phyloP scores from a whole-genome alignment of 2,888 invertebrate genomes.

The Agrochola lota region DNA sequence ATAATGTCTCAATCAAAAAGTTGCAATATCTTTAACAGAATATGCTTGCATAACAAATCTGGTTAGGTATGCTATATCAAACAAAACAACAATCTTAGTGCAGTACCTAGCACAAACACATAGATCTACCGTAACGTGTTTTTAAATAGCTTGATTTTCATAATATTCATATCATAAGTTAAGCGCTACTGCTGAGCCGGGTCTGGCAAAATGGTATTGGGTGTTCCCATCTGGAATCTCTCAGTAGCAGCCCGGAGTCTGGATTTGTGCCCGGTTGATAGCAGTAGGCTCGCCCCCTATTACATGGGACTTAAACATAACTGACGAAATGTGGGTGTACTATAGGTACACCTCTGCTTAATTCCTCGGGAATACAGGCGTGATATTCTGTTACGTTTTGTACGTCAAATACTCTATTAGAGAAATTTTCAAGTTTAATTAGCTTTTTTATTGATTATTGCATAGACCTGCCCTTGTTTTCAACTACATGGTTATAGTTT shows the following conservation, averaged over 20 bases:
- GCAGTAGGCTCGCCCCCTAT: too few species aligned
- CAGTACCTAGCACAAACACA: not conserved
- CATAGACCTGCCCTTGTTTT: not conserved
- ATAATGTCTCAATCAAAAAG: slow-evolving; percentile 41
- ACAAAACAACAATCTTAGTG: not conserved
- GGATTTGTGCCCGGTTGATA: too few species aligned
- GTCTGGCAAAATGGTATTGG: too few species aligned
- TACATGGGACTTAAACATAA: too few species aligned
- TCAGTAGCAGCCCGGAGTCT: too few species aligned
- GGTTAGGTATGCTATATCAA: not conserved
- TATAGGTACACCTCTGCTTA: too few species aligned
- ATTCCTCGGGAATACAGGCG: too few species aligned
- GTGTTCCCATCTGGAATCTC: too few species aligned
- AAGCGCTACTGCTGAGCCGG: too few species aligned
- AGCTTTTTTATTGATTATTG: not conserved
- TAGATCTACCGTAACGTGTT: not conserved
- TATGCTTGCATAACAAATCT: slow-evolving; percentile 26
- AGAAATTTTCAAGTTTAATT: not conserved
- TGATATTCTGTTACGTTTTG: too few species aligned
- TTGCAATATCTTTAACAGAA: slow-evolving; percentile 10
- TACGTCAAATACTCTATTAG: not conserved
- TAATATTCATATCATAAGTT: not conserved
- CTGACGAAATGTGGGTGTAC: too few species aligned
- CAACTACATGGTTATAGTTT: too few species aligned
- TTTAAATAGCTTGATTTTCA: not conserved